Conservation (phyloP, 2,888 invertebrate genomes). For the Adineta ricciae region DNA sequence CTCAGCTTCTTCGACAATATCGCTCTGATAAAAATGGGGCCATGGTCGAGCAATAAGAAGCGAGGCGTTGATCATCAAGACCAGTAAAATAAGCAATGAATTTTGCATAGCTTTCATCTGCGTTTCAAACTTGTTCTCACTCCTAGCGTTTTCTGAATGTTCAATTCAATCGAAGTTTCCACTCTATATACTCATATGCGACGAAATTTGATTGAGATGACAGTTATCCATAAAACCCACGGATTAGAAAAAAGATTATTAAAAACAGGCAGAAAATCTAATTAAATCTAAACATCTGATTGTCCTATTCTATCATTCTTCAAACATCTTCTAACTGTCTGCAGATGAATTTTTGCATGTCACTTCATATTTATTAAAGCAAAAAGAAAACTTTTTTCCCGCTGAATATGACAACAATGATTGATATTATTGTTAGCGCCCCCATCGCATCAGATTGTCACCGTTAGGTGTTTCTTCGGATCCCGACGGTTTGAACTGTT, state of each 20-base stretch:
- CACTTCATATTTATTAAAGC: not conserved
- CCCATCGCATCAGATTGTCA: not conserved
- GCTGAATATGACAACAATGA: not conserved
- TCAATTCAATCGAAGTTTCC: not conserved
- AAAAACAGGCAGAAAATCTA: not conserved
- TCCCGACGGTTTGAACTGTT: not conserved
- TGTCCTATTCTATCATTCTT: not conserved
- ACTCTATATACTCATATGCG: not conserved
- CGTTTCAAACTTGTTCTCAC: not conserved
- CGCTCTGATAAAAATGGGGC: not conserved
- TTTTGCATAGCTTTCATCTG: not conserved
- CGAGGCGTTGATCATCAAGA: not conserved
- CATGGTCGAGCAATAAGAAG: not conserved
- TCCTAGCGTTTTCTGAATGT: not conserved
- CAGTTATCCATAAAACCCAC: not conserved
- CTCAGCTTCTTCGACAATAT: not conserved
- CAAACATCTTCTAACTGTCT: not conserved
- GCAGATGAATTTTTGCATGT: not conserved
- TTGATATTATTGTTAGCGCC: not conserved
- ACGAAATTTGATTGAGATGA: not conserved
- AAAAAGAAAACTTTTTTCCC: not conserved
- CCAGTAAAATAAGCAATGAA: not conserved
- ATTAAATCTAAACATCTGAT: not conserved
- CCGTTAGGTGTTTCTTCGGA: not conserved
- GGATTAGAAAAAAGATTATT: too few relatives aligned